Percentiles rank a stretch among this genome's conserved stretches.
Evolutionary conservation across 2,113 vertebrate species (phyloP).

Genomic region (Corydoras sp.): DNA sequence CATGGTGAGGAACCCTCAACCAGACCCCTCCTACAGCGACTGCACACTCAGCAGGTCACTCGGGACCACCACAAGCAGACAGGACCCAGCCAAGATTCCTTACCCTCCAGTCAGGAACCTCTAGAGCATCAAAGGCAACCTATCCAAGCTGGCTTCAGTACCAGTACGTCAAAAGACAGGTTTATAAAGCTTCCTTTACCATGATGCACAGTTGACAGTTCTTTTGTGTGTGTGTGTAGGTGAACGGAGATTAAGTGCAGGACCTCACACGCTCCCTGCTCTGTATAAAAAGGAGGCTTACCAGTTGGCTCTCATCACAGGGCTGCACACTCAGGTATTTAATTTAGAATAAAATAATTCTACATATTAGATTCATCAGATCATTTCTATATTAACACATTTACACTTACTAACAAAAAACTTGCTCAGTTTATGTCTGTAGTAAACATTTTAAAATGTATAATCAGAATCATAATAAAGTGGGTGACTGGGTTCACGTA

Average conservation of each 20-base stretch:
- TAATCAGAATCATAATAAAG: too few species aligned
- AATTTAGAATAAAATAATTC: too few species aligned
- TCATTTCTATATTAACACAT: too few species aligned
- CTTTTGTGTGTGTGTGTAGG: constrained; percentile 40
- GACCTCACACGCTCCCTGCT: constrained; percentile 52
- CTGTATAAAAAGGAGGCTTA: constrained; percentile 61
- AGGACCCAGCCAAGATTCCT: constrained; percentile 31
- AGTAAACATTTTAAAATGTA: too few species aligned
- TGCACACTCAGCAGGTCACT: constrained; percentile 17
- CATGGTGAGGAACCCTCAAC: constrained; percentile 57
- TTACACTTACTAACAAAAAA: too few species aligned
- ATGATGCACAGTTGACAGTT: neutral
- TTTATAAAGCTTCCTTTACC: too few species aligned
- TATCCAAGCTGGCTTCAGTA: constrained; percentile 9
- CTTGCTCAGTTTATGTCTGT: too few species aligned
- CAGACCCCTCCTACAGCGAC: constrained; percentile 49
- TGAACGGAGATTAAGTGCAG: constrained; percentile 20
- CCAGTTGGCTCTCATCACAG: constrained; percentile 60
- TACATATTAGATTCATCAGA: too few species aligned
- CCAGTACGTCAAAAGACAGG: constrained; percentile 16
- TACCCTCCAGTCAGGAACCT: constrained; percentile 28
- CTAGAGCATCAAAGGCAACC: constrained; percentile 38
- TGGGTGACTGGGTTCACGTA: too few species aligned
- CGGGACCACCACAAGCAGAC: constrained; percentile 33
- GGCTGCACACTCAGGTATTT: constrained; percentile 77